Percentiles rank a stretch among this genome's conserved stretches.
Evolutionary conservation across 2,797 vertebrate genomes (phyloP).

Genomic region (Leptatherina wallacei): DNA sequence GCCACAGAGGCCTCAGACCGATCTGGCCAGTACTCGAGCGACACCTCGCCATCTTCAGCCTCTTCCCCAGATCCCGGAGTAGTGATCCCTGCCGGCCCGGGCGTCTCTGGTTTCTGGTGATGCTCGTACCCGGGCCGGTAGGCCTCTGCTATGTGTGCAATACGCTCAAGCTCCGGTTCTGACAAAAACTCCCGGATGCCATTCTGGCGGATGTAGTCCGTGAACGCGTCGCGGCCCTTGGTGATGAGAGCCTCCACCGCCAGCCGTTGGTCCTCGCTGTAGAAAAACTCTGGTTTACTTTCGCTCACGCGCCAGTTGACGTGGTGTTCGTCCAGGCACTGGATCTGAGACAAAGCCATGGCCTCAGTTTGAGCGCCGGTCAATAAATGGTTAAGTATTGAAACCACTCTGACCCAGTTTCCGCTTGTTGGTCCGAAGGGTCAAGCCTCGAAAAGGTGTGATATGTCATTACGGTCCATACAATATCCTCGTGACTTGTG

Average conservation of each 20-base stretch:
- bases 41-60: constrained; percentile 80
- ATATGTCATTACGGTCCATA: constrained; percentile 44
- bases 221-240: constrained; percentile 86
- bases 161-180: constrained; percentile 87
- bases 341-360: constrained; percentile 96
- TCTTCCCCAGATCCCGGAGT: constrained; percentile 64
- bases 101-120: constrained; percentile 61
- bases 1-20: constrained; percentile 92
- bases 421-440: constrained; percentile 5
- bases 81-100: constrained; percentile 50
- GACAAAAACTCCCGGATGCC: constrained; percentile 92
- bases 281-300: constrained; percentile 96
- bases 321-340: constrained; percentile 93
- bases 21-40: constrained; percentile 97
- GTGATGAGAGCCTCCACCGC: constrained; percentile 89
- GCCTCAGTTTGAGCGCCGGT: neutral
- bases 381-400: neutral
- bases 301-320: constrained; percentile 95
- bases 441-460: constrained; percentile 27
- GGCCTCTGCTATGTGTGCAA: constrained; percentile 81
- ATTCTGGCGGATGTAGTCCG: constrained; percentile 80
- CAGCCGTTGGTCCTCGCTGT: constrained; percentile 94
- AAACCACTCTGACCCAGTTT: constrained; percentile 42
- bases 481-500: constrained; percentile 10
- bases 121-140: constrained; percentile 88